Evolutionary conservation across 2,888 invertebrate species (phyloP), one percentile per base, ranked within the genome.

Genomic region (Drosophila sordidapex): DNA sequence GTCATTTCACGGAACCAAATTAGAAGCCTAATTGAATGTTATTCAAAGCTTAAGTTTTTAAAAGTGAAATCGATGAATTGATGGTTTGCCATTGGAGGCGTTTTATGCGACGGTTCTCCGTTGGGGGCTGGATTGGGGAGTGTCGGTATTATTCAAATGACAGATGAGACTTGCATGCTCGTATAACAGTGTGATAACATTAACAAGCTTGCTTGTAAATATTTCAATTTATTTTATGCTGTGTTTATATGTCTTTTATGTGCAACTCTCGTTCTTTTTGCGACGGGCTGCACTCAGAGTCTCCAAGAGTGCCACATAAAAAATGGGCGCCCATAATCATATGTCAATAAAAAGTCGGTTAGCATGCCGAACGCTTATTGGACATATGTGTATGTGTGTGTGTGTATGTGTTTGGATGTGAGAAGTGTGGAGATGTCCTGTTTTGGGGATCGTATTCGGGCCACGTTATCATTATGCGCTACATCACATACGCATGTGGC

Each of bases 191-290:
- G 87, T 85, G 82, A 76, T 81, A 83, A 81, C 84, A 85, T 87
- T 89, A 87, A 79, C 84, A 56, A 43, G 79, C 72, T 71, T 53
- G 84, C 87, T 87, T 89, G 89, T 85, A 89, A 89, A 89, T 85
- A 85, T 89, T 86, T 89, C 89, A 86, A 86, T 86, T 89, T 87
- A 88, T 85, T 86, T 89, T 82, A 89, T 87, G 82, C 76, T 78
- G 62, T 75, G 73, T 73, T 70, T 80, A 80, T 81, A 70, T 81
- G 74, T 81, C 75, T 78, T 88, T 88, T 86, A 88, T 86, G 88
- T 86, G 88, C 81, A 83, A 63, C 76, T 65, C 82, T 70, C 63
- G 49, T 48, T 15, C 68, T 18, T 53, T 21, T 49, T 58, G 66
- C 56, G 48, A 43, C 52, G 60, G 29, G 70, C 76, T 83, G 88